Evolutionary conservation across 2,113 vertebrate genomes (phyloP), one percentile per base, ranked within the genome.

Genomic region (Cyrtonyx montezumae): DNA sequence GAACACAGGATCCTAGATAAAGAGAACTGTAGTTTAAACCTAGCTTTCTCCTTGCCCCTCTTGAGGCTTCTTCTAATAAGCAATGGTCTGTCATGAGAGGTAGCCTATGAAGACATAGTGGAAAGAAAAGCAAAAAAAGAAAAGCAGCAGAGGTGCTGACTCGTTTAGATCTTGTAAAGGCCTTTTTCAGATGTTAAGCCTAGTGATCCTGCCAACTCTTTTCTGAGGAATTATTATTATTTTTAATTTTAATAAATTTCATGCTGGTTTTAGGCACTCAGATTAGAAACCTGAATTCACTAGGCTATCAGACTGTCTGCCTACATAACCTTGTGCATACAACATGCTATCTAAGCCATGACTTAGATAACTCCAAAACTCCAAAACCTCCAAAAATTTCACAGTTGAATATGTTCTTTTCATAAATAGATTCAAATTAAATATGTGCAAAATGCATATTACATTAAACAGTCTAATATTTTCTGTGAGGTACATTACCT

Each of bases 251-350:
- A 59, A 58, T 18, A 43, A n/a, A 55, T 21, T 93, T 76, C 32
- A 71, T 1, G 4, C 8, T 1, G 0, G 23, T 6, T 26, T 55
- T 55, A 53, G 20, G 8, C 36, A 45, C 6, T 81, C 15, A 58
- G 16, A 63, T 49, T 28, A 21, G 74, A 75, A 78, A 48, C 4
- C 26, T 15, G 34, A 79, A 20, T 76, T 79, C 58, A 94, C 5
- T 18, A 59, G n/a, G 6, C 21, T 59, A 3, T 62, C 23, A 68
- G 12, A 3, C 62, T 68, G 4, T 87, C 12, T 8, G 45, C 2
- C 6, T 12, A 7, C 6, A 32, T 4, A 62, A 9, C 3, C 65
- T 25, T 61, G 25, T 25, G 56, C 1, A 55, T 28, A 4, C 32
- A 84, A 32, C 51, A 28, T 6, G 12, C 49, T 51, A 21, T 34